phyloP scores from a whole-genome alignment of 2,888 invertebrate species.

The Caenorhabditis sp. region DNA sequence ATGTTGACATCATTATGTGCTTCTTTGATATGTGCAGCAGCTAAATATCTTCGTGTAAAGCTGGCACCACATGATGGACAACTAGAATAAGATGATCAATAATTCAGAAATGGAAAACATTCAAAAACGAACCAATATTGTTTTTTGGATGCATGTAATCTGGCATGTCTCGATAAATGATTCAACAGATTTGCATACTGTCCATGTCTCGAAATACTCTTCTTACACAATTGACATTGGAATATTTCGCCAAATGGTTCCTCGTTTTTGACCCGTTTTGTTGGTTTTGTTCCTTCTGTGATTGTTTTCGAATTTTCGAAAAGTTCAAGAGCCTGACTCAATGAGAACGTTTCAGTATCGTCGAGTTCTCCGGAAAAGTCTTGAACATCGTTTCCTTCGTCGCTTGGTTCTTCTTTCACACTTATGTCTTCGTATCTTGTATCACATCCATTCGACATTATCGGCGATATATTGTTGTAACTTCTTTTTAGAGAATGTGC shows the following conservation, averaged over 20 bases:
- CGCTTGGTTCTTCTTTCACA: slow-evolving; percentile 36
- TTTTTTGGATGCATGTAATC: slow-evolving; percentile 47
- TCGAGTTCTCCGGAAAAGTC: slow-evolving; percentile 32
- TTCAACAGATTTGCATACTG: slow-evolving; percentile 46
- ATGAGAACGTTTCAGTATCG: slow-evolving; percentile 18
- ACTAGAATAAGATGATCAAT: slow-evolving; percentile 22
- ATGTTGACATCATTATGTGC: slow-evolving; percentile 19
- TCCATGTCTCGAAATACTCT: slow-evolving; percentile 40
- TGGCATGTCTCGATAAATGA: slow-evolving; percentile 43
- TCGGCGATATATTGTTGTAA: slow-evolving; percentile 25
- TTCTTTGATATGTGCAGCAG: slow-evolving; percentile 38
- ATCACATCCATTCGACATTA: slow-evolving; percentile 13
- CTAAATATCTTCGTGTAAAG: slow-evolving; percentile 40
- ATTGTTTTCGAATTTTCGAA: slow-evolving; percentile 11
- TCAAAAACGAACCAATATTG: slow-evolving; percentile 37
- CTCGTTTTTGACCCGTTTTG: slow-evolving; percentile 15
- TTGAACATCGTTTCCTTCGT: slow-evolving; percentile 32
- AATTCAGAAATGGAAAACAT: background rate
- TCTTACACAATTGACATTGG: slow-evolving; percentile 40
- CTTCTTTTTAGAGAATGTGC: slow-evolving; percentile 15
- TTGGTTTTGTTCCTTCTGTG: slow-evolving; percentile 11
- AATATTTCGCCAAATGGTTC: slow-evolving; percentile 40
- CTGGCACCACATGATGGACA: slow-evolving; percentile 41
- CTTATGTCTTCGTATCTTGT: slow-evolving; percentile 23
- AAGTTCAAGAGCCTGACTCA: slow-evolving; percentile 28